phyloP scores from a whole-genome alignment of 1,140 invertebrate species.

The Drosophila sulfurigaster region DNA sequence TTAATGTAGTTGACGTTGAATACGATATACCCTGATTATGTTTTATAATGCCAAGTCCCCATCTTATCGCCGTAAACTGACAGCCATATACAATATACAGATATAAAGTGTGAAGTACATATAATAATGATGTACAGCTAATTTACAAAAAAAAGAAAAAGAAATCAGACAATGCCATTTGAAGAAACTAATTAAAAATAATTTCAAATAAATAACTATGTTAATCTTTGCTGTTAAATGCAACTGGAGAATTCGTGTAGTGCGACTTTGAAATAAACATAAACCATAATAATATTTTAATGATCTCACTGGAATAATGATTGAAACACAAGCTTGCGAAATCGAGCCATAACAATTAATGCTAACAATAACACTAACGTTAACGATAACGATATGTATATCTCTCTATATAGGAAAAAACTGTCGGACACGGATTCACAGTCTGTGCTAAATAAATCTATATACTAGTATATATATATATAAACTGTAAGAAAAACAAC shows the following conservation, averaged over 20 bases:
- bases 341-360: constrained; percentile 44
- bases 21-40: constrained; percentile 25
- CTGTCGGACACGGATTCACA: constrained; percentile 22
- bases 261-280: constrained; percentile 39
- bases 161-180: constrained; percentile 42
- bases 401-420: constrained; percentile 50
- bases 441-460: constrained; percentile 25
- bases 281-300: constrained; percentile 55
- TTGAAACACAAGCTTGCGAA: constrained; percentile 31
- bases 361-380: constrained; percentile 32
- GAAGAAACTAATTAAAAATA: constrained; percentile 41
- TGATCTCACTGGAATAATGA: constrained; percentile 74
- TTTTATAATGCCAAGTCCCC: constrained; percentile 10
- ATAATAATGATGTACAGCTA: constrained; percentile 28
- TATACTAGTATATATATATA: neutral
- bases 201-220: constrained; percentile 35
- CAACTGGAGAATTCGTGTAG: constrained; percentile 52
- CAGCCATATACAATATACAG: constrained; percentile 28
- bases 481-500: constrained; percentile 78
- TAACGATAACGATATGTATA: constrained; percentile 7
- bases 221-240: constrained; percentile 43
- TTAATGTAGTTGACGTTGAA: constrained; percentile 25
- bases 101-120: constrained; percentile 21
- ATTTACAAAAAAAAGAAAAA: constrained; percentile 11
- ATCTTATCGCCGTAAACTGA: constrained; percentile 20